These are phyloP conservation scores for Charaxes varanes DNA, from an alignment of 1,140 invertebrate genomes.

Conservation along the genomic window DNA sequence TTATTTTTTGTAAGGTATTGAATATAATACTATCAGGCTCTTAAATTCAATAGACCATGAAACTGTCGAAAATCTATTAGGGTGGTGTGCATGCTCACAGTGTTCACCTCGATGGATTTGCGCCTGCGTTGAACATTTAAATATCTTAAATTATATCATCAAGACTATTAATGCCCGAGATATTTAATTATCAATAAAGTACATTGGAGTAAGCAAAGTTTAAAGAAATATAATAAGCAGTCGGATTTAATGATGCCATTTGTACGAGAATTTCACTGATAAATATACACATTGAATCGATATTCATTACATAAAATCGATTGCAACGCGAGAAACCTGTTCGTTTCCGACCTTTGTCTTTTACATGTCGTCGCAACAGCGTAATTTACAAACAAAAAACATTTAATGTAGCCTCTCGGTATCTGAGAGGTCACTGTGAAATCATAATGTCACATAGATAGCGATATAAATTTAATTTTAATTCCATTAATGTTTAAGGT, in stretches of 20 bases:
- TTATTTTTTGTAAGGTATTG: too few species aligned
- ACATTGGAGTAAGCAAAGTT: conserved; percentile 9
- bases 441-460: conserved; percentile 8
- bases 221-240: conserved; percentile 14
- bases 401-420: conserved; percentile 9
- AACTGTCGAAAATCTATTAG: too few species aligned
- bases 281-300: conserved; percentile 38
- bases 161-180: too few species aligned
- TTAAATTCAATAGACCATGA: too few species aligned
- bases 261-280: conserved; percentile 39
- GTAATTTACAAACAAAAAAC: conserved; percentile 19
- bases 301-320: conserved; percentile 54
- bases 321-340: conserved; percentile 40
- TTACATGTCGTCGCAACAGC: conserved; percentile 23
- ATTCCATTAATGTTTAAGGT: not conserved
- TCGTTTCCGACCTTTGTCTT: conserved; percentile 44
- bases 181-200: too few species aligned
- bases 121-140: too few species aligned
- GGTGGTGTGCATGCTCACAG: too few species aligned
- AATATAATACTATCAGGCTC: too few species aligned
- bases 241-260: conserved; percentile 37
- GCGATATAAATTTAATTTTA: not conserved
- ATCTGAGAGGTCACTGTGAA: conserved; percentile 8
- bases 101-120: too few species aligned
- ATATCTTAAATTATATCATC: too few species aligned